Evolutionary conservation across 2,113 vertebrate species (phyloP), one percentile per base, ranked within the genome.

Genomic region (Desmodus rotundus): DNA sequence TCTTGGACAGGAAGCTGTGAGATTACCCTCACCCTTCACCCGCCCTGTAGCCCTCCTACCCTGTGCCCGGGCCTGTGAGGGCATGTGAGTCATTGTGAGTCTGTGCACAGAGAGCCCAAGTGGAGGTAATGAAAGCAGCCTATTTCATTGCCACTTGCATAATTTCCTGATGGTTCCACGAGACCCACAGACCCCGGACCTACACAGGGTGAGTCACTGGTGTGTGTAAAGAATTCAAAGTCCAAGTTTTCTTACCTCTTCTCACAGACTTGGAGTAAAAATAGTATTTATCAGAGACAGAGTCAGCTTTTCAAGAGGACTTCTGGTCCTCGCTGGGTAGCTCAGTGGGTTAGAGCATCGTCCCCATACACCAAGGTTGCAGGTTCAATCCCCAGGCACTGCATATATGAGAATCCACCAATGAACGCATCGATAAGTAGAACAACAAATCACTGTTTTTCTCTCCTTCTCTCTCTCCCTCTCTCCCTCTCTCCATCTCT

Each of bases 111-210:
- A 24, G 22, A 63, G 1, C 33, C 19, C 31, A 7, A 14, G 12
- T 0, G 1, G 26, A 85, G 28, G 2, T 26, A 9, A 43, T 33
- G 70, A n/a, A 54, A 45, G 2, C 38, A 24, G 36, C 22, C 26
- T 28, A 17, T 26, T 70, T 91, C 15, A 12, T 3, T 13, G 2
- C 9, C 31, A 1, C 36, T 56, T 70, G 1, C 76, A 91, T 63
- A 43, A 56, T 2, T 20, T 36, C 1, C 50, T 56, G 13, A 4
- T 0, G 2, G 24, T 12, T 31, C 20, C 11, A 11, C 4, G 22
- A 58, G 24, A 7, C 13, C 20, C 33, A 7, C 0, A 4, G 58
- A 67, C 45, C 17, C 45, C 5, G 2, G 24, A 36, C 6, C 4
- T 47, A 17, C 33, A 77, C n/a, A 3, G 3, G 24, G 50, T 56